Evolutionary conservation across 2,113 vertebrate genomes (phyloP), one percentile per base, ranked within the genome.

Genomic region (Neodon shergylaensis): DNA sequence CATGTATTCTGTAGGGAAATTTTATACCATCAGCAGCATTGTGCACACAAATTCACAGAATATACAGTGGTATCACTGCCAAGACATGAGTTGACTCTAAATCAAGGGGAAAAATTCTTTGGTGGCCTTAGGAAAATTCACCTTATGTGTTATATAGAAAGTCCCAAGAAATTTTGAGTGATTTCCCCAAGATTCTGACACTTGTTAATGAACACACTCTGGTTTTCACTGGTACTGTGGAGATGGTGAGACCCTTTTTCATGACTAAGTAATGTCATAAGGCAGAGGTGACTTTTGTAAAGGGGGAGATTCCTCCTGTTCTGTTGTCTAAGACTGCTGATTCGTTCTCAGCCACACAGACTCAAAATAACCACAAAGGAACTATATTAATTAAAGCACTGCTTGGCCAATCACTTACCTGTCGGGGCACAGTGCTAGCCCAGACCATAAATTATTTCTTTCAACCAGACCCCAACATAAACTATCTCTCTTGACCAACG

Each of bases 201-300:
- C 2, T 44, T 13, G 9, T 12, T 68, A 7, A 3, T 3, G 11
- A 33, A 3, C 31, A 31, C 12, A 26, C 1, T 1, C 6, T 28
- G 0, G 3, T 28, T 28, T 70, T 13, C n/a, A 5, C 42, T 65
- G 22, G 5, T 68, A 11, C 3, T 33, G 8, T 58, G 13, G 24
- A 6, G 61, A 17, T 10, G 16, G 49, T 63, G 4, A 13, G 5
- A 12, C 42, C 33, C 5, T 28, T 0, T 52, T 8, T 9, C 9
- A 49, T 54, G 19, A 68, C 28, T 21, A 66, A 17, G 10, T 11
- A 63, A 19, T 79, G 28, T 65, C 58, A 70, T 39, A 47, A 12
- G 36, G 42, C 10, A 77, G 21, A 28, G 4, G 7, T 49, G 36
- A 39, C 26, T 76, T 86, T 54, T 26, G 31, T 44, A 33, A 44